Evolutionary conservation across 2,888 invertebrate genomes (phyloP).

Genomic region (Parasteatoda lunata): DNA sequence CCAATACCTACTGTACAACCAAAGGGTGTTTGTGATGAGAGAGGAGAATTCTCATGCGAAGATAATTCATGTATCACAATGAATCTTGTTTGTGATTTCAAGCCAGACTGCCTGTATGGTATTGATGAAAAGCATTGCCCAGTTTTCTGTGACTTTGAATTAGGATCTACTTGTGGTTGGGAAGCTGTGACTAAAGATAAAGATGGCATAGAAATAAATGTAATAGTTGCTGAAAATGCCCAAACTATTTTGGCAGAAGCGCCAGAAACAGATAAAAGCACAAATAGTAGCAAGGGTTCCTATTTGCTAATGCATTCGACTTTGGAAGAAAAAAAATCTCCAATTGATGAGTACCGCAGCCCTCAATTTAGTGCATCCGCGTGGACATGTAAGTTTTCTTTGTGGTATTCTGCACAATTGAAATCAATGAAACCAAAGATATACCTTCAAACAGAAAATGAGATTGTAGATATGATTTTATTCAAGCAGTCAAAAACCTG

Average conservation of each 20-base stretch:
- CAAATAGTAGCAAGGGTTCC: conserved; percentile 45
- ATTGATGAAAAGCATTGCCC: conserved; percentile 69
- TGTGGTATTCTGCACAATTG: conserved; percentile 40
- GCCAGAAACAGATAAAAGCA: conserved; percentile 60
- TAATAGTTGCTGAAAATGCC: conserved; percentile 34
- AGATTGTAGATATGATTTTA: conserved; percentile 10
- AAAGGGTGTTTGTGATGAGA: conserved; percentile 44
- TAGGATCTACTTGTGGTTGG: conserved; percentile 60
- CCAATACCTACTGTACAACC: conserved; percentile 61
- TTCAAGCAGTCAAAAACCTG: conserved; percentile 16
- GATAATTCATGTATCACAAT: conserved; percentile 63
- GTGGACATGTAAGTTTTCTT: conserved; percentile 44
- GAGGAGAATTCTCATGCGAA: conserved; percentile 54
- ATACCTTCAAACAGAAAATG: conserved; percentile 9
- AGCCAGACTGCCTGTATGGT: conserved; percentile 61
- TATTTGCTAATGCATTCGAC: conserved; percentile 44
- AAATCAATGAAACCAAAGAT: background rate
- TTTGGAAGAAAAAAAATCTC: conserved; percentile 17
- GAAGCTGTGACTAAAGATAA: conserved; percentile 1
- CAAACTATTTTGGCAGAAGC: conserved; percentile 9
- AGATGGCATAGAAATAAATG: conserved; percentile 48
- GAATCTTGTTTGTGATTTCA: conserved; percentile 67
- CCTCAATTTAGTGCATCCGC: conserved; percentile 42
- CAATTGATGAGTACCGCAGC: conserved; percentile 33
- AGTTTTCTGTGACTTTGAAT: conserved; percentile 62